Base-by-base conservation (phyloP, 1,140 invertebrate genomes). In the Calosoma granatense region DNA sequence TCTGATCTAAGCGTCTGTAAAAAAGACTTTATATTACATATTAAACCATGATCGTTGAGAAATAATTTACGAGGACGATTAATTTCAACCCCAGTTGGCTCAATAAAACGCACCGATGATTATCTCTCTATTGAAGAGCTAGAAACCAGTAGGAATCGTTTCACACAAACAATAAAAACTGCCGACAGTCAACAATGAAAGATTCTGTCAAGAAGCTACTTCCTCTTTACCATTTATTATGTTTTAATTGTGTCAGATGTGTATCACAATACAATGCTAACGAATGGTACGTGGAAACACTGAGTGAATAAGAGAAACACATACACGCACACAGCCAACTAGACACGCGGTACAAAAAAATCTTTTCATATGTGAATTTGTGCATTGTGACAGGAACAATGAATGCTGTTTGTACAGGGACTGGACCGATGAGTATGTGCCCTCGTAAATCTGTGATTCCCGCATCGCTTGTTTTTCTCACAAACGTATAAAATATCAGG, bases 351-450 rank as follows among this genome's bases (percentile, higher is more conserved):
- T 6, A n/a, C 26, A 47, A 47, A 47, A 47, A 47, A 47, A 47
- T 47, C 41, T 47, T 47, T 47, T 47, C 41, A 47, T 47, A 47
- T 47, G 41, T 47, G 41, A 17, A 47, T 47, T 47, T 47, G 41
- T 47, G 41, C 41, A 47, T 47, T 47, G 41, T 47, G 41, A 47
- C 17, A 17, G 17, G 15, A 36, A 36, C 26, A 36, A 36, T 36
- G 26, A 6, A 36, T 36, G n/a, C n/a, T n/a, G n/a, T n/a, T n/a
- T n/a, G n/a, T n/a, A 6, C n/a, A 36, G 26, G 26, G 6, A 36
- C 26, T 6, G 26, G 26, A 6, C 26, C 26, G n/a, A 36, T 36
- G 26, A 36, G 26, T 36, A 11, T 9, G 17, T 47, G 41, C 9
- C 9, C 41, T 47, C 41, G 41, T 47, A 47, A 47, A 47, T 47